Evolutionary conservation across 2,888 invertebrate species (phyloP).

Genomic region (Aricia artaxerxes): DNA sequence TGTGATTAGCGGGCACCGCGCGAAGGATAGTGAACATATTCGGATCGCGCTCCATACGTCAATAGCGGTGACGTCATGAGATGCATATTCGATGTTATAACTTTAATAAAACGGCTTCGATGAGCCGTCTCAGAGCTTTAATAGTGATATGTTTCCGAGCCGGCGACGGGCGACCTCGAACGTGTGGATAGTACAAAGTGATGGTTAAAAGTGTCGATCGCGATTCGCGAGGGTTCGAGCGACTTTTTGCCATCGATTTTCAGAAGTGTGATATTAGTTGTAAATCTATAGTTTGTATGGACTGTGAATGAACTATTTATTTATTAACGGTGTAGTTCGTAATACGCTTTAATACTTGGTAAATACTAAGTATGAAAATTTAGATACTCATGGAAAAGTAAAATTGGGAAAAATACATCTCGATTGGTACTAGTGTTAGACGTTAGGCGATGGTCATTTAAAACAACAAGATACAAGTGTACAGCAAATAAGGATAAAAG

Average conservation of each 20-base stretch:
- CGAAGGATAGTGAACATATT: slow-evolving; percentile 53
- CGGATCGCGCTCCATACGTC: slow-evolving; percentile 74
- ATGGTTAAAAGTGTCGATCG: slow-evolving; percentile 46
- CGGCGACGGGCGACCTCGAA: slow-evolving; percentile 52
- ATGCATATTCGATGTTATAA: slow-evolving; percentile 65
- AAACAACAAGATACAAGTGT: not conserved
- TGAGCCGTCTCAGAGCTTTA: slow-evolving; percentile 70
- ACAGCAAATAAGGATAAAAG: not conserved
- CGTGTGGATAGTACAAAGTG: slow-evolving; percentile 44
- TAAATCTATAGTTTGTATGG: slow-evolving; percentile 30
- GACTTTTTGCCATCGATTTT: slow-evolving; percentile 40
- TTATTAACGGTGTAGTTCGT: slow-evolving; percentile 38
- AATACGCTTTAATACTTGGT: slow-evolving; percentile 43
- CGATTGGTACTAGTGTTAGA: no score
- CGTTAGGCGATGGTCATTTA: no score
- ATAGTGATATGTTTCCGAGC: slow-evolving; percentile 59
- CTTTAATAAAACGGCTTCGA: slow-evolving; percentile 58
- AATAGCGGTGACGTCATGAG: slow-evolving; percentile 74
- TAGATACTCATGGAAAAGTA: not conserved
- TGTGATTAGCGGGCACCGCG: slow-evolving; percentile 45
- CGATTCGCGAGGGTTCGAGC: slow-evolving; percentile 52
- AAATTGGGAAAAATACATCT: not conserved
- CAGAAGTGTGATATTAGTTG: slow-evolving; percentile 66
- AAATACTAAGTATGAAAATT: slow-evolving; percentile 23
- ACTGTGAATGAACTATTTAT: slow-evolving; percentile 35